Base-by-base conservation (phyloP, 2,797 vertebrate genomes). In the Melanotaenia pygmaea region DNA sequence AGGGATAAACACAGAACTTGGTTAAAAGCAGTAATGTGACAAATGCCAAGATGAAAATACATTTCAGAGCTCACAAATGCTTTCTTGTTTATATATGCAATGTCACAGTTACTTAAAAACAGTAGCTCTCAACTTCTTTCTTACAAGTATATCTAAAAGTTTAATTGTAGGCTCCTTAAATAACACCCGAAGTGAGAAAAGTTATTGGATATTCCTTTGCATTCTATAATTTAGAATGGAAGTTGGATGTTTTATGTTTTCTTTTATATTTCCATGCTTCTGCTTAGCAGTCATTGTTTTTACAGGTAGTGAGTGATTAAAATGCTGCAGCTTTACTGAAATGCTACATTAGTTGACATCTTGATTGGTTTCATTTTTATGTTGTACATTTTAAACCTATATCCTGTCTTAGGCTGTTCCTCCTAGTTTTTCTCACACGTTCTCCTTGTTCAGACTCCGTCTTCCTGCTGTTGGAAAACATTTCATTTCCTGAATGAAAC, bases 381-480 rank as follows among this genome's bases (percentile, higher is more conserved):
- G 34, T 8, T 59, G 28, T 62, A 60, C 54, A 68, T 70, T 82
- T 81, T 43, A 81, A 24, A 72, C 65, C 64, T 56, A 18, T 18
- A 63, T 85, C 70, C 70, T 51, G 53, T 82, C 59, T 53, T 32
- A 64, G 35, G 28, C 63, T 82, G 56, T 72, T 82, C 81, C 79
- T 65, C 67, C 69, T 66, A 24, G 40, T 87, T 74, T 82, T 82
- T 83, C 76, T 88, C 77, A 82, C 80, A 74, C 67, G 76, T 84
- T 79, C 70, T 81, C 59, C 77, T 85, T 84, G 63, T 77, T 87
- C 85, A 80, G 79, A 79, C 76, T 72, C 81, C 26, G 47, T 86
- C 76, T 83, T 91, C 79, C 84, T 82, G 87, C 88, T 88, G 86
- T 91, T 89, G 88, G 85, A 91, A 91, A 91, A 93, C 86, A 92